Evolutionary conservation across 2,888 invertebrate genomes (phyloP), one percentile per base, ranked within the genome.

Genomic region (Stenotaenia linearis): DNA sequence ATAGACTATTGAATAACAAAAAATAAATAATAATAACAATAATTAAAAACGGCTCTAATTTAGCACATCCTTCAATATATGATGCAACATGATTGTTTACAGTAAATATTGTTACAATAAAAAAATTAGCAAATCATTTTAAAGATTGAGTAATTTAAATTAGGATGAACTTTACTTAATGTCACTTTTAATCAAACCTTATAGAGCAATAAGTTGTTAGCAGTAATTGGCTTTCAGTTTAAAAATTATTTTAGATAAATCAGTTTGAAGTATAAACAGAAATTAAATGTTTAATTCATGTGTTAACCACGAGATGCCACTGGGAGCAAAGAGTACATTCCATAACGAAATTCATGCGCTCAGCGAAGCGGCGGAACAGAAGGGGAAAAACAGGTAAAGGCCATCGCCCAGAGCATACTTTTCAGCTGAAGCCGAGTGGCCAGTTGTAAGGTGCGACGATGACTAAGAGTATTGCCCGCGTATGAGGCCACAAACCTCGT

Each of bases 241-340:
- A n/a, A n/a, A n/a, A n/a, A n/a, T n/a, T n/a, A n/a, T n/a, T n/a
- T n/a, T n/a, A n/a, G n/a, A n/a, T n/a, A n/a, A n/a, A n/a, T n/a
- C n/a, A n/a, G n/a, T 50, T 50, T 18, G 18, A 50, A 6, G 5
- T 69, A n/a, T n/a, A n/a, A n/a, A n/a, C 9, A 12, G 15, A 25
- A 28, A 12, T 25, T 10, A 0, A 69, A 28, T 69, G 25, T 28
- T 69, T 69, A 69, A 69, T 69, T 69, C 69, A 69, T 69, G 15
- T 69, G 28, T 69, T 69, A 69, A 69, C 69, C 69, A n/a, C 69
- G 28, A 69, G 69, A 69, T 69, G 69, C 69, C 69, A 15, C 69
- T 69, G 69, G 69, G 69, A 69, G 69, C 69, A 69, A 69, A 69
- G 69, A 69, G 69, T 69, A 28, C 69, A 69, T 69, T 69, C 28